Base-by-base conservation (phyloP, 2,888 invertebrate species). In the Tiliacea citrago region DNA sequence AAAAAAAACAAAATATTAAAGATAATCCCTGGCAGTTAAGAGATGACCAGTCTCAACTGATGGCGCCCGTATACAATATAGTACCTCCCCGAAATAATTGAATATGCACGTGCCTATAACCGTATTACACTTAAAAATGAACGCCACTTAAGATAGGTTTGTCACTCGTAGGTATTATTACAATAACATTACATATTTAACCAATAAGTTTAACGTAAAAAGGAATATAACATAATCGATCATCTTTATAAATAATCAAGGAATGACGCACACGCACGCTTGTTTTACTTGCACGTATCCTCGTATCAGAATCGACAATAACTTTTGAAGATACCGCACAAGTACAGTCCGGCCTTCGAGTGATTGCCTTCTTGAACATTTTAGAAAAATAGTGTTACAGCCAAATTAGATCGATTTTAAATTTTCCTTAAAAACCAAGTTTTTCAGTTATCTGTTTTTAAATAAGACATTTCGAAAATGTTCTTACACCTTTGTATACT, bases 211-310 rank as follows among this genome's bases (percentile, higher is more conserved):
- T 24, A 24, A 35, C 16, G 24, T 45, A 16, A 42, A 42, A 9
- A 29, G 13, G 16, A 55, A 29, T n/a, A 62, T 5, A n/a, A 18
- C n/a, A n/a, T 6, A 35, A 75, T 75, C 58, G 42, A 66, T 75
- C 35, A 21, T 12, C 0, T 45, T 51, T 51, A 51, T 29, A 5
- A 29, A n/a, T 63, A 63, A 53, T 63, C 66, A 66, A 16, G 9
- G 16, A 72, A 62, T 78, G 66, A 78, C 72, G 60, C 66, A 78
- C 24, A 61, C 49, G 51, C 49, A 75, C 18, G 45, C 42, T 53
- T 47, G 21, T 29, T 53, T 51, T 39, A 58, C 13, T 71, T 71
- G 60, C 60, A 65, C 39, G 18, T 45, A 58, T 51, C 45, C 35
- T 75, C n/a, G 7, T 65, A 49, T 61, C 73, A 35, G 13, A 80